Conservation (phyloP, 2,888 invertebrate species). For the Hydrotaea cyrtoneurina region DNA sequence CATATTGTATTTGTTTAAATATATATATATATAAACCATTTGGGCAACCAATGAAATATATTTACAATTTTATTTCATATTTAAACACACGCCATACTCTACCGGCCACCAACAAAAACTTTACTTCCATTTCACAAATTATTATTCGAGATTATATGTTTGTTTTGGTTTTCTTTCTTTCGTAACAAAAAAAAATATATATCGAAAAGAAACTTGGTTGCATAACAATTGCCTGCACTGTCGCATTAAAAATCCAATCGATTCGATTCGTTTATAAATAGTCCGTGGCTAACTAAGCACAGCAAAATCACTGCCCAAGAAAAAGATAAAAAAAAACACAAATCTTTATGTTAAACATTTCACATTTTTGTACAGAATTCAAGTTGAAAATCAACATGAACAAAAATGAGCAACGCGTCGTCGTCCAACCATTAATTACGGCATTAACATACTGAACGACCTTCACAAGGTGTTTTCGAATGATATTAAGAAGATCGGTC, state of each 20-base stretch:
- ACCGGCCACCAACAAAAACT: no score
- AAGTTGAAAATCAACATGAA: background rate
- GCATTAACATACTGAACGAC: slow-evolving; percentile 54
- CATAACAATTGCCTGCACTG: background rate
- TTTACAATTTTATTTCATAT: no score
- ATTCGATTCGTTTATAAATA: background rate
- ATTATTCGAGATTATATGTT: background rate
- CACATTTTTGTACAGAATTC: background rate
- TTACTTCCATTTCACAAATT: no score
- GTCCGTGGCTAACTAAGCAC: background rate
- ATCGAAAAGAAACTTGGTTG: background rate
- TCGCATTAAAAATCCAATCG: background rate
- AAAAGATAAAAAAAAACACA: background rate
- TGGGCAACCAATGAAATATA: no score
- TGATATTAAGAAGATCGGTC: slow-evolving; percentile 38
- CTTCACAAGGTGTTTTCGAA: slow-evolving; percentile 57
- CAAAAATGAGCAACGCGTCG: background rate
- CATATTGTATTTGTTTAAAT: no score
- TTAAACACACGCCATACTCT: no score
- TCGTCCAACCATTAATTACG: slow-evolving; percentile 5
- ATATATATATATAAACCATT: no score
- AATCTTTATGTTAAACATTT: background rate
- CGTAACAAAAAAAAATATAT: background rate
- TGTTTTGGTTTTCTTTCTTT: background rate
- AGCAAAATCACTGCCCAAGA: no score